Percentiles rank a stretch among this genome's conserved stretches.
Conservation (phyloP, 2,113 vertebrate genomes). For the Calyptomena viridis region DNA sequence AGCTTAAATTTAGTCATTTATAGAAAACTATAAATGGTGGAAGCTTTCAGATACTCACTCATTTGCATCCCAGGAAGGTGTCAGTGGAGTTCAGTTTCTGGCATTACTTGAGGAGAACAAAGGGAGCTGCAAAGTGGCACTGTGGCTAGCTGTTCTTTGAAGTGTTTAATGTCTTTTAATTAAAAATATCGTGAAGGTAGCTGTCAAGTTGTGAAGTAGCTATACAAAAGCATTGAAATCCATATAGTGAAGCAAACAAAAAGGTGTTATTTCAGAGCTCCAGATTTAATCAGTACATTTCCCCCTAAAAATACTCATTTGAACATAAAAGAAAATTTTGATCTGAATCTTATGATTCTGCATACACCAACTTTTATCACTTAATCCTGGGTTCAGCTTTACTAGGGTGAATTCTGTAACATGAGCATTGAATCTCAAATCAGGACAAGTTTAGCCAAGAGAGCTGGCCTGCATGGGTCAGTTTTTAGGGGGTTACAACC, state of each 20-base stretch:
- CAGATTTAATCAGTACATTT: neutral
- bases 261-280: neutral
- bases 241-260: neutral
- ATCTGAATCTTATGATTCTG: neutral
- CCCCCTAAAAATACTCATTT: neutral
- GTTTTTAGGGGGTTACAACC: neutral
- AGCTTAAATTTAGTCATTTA: neutral
- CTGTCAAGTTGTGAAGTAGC: neutral
- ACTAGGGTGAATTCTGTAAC: neutral
- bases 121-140: neutral
- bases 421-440: neutral
- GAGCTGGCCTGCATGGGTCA: accelerated
- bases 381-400: neutral
- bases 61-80: neutral
- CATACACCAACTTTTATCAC: neutral
- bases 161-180: neutral
- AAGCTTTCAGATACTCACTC: neutral
- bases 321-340: neutral
- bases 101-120: neutral
- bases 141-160: neutral
- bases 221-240: neutral
- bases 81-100: neutral
- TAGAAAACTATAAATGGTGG: neutral
- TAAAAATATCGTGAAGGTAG: neutral
- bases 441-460: neutral